These are phyloP conservation scores for Eleginops maclovinus DNA, from an alignment of 2,113 vertebrate species.

Conservation along the genomic window DNA sequence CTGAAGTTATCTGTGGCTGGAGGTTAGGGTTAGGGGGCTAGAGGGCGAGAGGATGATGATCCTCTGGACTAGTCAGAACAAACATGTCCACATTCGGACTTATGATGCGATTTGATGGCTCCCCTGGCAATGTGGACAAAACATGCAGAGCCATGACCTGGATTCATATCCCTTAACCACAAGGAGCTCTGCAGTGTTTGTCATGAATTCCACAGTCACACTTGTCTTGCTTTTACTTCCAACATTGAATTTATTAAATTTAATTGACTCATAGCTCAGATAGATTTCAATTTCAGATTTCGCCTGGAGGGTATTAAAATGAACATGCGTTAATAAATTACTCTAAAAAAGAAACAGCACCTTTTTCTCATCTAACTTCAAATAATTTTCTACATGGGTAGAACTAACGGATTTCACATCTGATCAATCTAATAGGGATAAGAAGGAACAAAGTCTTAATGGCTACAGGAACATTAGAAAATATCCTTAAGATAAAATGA, in stretches of 20 bases:
- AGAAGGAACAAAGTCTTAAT: slow-evolving; percentile 41
- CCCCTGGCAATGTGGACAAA: slow-evolving; percentile 52
- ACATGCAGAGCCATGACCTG: slow-evolving; percentile 67
- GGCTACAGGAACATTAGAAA: slow-evolving; percentile 23
- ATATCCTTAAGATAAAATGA: slow-evolving; percentile 43
- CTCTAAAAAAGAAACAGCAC: not conserved
- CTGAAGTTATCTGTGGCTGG: slow-evolving; percentile 60
- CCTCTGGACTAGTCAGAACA: slow-evolving; percentile 66
- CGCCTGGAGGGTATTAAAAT: slow-evolving; percentile 24
- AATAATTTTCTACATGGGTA: slow-evolving; percentile 46
- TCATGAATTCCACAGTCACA: slow-evolving; percentile 9
- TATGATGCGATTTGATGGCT: slow-evolving; percentile 69
- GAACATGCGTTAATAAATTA: slow-evolving; percentile 35
- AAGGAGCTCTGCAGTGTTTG: slow-evolving; percentile 38
- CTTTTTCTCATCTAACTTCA: slow-evolving; percentile 46
- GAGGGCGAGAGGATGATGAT: slow-evolving; percentile 44
- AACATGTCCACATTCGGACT: slow-evolving; percentile 64
- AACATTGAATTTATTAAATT: slow-evolving; percentile 38
- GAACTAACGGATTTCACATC: slow-evolving; percentile 55
- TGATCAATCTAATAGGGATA: slow-evolving; percentile 50
- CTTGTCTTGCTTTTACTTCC: slow-evolving; percentile 22
- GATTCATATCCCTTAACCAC: slow-evolving; percentile 34
- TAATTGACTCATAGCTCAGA: slow-evolving; percentile 47
- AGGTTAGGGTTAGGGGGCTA: slow-evolving; percentile 26
- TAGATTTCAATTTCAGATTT: slow-evolving; percentile 59